A percentile compares a stretch with the other conserved stretches of the same genome.
These are phyloP conservation scores for Schizothorax lantsangensis DNA, from an alignment of 2,797 vertebrate genomes.

Conservation along the genomic window DNA sequence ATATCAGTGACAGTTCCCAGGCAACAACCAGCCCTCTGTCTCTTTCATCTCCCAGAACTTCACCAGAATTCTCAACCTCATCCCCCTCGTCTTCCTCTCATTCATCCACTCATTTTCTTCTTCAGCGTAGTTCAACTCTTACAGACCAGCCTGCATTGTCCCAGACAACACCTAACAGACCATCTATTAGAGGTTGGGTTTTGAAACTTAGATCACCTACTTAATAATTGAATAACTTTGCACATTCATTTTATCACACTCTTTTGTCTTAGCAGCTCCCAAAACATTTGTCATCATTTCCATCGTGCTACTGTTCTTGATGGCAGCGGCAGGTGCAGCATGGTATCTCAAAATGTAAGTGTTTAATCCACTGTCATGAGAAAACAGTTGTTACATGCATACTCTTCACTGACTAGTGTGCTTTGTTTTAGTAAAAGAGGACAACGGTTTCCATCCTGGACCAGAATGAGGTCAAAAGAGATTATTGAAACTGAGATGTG, in stretches of 20 bases:
- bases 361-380: background rate
- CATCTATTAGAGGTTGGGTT: constrained; percentile 62
- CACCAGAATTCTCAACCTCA: background rate
- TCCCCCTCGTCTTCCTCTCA: constrained; percentile 31
- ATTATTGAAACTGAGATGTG: constrained; percentile 75
- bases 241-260: background rate
- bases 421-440: constrained; percentile 55
- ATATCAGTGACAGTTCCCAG: background rate
- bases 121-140: background rate
- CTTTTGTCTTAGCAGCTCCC: constrained; percentile 55
- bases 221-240: background rate
- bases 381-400: background rate
- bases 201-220: background rate
- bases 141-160: background rate
- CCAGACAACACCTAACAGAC: background rate
- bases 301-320: constrained; percentile 59
- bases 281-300: constrained; percentile 58
- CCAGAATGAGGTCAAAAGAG: constrained; percentile 54
- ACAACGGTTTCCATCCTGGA: constrained; percentile 46
- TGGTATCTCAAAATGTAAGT: constrained; percentile 73
- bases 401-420: background rate
- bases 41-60: constrained; percentile 8
- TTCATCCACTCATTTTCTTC: background rate
- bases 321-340: constrained; percentile 51
- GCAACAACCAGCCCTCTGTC: constrained; percentile 9